Base-by-base conservation (phyloP, 2,888 invertebrate species). In the Dicycla oo region DNA sequence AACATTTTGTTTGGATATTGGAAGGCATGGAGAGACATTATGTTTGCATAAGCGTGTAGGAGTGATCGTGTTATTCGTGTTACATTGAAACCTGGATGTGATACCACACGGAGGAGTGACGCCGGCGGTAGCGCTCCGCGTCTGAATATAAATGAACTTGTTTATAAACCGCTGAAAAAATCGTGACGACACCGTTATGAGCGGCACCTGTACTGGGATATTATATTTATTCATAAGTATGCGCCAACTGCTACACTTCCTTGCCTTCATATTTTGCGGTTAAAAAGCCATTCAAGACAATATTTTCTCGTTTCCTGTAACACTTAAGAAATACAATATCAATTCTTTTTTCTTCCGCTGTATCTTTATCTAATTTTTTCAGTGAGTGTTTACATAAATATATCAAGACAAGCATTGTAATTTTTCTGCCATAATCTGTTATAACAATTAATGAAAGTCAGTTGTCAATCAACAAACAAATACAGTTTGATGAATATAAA, bases 111-210 rank as follows among this genome's bases (percentile, higher is more conserved):
- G 80, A 79, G n/a, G 8, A 30, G 30, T 75, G 73, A 74, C 87
- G 56, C 34, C 40, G 23, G 18, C 15, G 70, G 69, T 75, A 53
- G 20, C 20, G 58, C 45, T 51, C 54, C 72, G 70, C 81, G 74
- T 64, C 83, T 86, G 89, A 91, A 89, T 90, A 88, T 89, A 88
- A 90, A 91, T 88, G 88, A 88, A 87, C 86, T 86, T 79, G 78
- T 77, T 81, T 81, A 71, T 69, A 73, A 81, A 71, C 71, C 62
- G 65, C 71, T 66, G 69, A 69, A 80, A 81, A 77, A 76, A 69
- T 66, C 56, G 54, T 57, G 58, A 58, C 65, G 51, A 63, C 61
- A 58, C 66, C 26, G 40, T 30, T 54, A 67, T 63, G 53, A 68
- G 66, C 54, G 40, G 53, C 67, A 70, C 67, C 64, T 78, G 78